Evolutionary conservation across 2,797 vertebrate species (phyloP), one percentile per base, ranked within the genome.

Genomic region (Periophthalmus magnuspinnatus): DNA sequence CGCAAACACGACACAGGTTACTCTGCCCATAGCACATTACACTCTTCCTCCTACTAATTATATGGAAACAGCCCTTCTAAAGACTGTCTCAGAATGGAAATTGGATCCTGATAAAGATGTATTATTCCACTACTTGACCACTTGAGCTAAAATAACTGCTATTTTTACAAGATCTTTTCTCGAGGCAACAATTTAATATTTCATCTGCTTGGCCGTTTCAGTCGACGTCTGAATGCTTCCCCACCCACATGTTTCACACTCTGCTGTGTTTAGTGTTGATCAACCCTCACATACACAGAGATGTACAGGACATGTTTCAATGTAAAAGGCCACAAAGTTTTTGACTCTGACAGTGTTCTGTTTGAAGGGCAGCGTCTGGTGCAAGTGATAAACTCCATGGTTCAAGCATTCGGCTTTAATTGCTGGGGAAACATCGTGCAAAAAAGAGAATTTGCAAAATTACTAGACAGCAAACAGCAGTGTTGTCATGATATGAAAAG

Each of bases 171-270:
- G 67, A 76, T 52, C 47, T 48, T 14, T 66, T 74, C 47, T 81
- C 62, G 74, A 77, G 48, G 71, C 62, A 72, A 65, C 56, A 57
- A 48, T 70, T 79, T 74, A 17, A 65, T 72, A 66, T 41, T 63
- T 84, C 75, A 79, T 81, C 69, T 71, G 69, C 34, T 45, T 71
- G 47, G 65, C 65, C 70, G 61, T 66, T 56, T 78, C 52, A 73
- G 79, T 76, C 76, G 84, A 87, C 79, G 19, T 74, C 74, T 45
- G 19, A 16, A 76, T 87, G 82, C 78, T 86, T 88, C 68, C 85
- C 85, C 82, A 81, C 84, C 90, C 86, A 86, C 84, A 82, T 75
- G 68, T 76, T 88, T 88, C 86, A 90, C 86, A 89, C 84, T 50
- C 82, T 78, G 59, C 75, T 70, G 82, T 48, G 74, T 68, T 75